These are phyloP conservation scores for Cyanistes caeruleus DNA, from an alignment of 2,113 vertebrate species.

Conservation along the genomic window DNA sequence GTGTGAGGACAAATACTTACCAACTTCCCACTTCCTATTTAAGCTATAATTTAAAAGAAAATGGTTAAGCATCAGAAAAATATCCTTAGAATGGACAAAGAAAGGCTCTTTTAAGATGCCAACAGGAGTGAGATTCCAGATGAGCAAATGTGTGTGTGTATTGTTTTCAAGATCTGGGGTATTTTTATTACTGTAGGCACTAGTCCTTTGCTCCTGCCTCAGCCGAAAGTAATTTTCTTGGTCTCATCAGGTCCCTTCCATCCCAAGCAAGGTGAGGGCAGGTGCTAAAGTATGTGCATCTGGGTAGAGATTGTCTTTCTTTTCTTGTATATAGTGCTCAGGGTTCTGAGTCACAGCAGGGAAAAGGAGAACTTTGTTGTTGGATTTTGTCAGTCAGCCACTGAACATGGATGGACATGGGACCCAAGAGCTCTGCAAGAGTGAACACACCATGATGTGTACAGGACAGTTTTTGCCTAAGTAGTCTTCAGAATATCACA, in stretches of 20 bases:
- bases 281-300: fast-evolving
- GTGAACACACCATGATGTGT: fast-evolving
- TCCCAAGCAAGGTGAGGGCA: not conserved
- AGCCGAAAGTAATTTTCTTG: not conserved
- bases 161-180: not conserved
- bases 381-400: not conserved
- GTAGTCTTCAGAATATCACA: not conserved
- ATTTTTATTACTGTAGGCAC: not conserved
- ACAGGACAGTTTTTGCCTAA: not conserved
- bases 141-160: not conserved
- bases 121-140: not conserved
- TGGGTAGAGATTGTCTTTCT: fast-evolving
- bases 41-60: not conserved
- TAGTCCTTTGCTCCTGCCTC: not conserved
- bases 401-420: not conserved
- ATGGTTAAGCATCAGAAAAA: not conserved
- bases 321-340: not conserved
- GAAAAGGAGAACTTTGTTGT: not conserved
- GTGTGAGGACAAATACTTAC: not conserved
- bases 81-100: not conserved
- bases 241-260: not conserved
- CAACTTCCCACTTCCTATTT: not conserved
- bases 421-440: not conserved
- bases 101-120: not conserved
- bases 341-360: not conserved